Conservation (phyloP, 2,113 vertebrate species). For the Gallinago undulata region DNA sequence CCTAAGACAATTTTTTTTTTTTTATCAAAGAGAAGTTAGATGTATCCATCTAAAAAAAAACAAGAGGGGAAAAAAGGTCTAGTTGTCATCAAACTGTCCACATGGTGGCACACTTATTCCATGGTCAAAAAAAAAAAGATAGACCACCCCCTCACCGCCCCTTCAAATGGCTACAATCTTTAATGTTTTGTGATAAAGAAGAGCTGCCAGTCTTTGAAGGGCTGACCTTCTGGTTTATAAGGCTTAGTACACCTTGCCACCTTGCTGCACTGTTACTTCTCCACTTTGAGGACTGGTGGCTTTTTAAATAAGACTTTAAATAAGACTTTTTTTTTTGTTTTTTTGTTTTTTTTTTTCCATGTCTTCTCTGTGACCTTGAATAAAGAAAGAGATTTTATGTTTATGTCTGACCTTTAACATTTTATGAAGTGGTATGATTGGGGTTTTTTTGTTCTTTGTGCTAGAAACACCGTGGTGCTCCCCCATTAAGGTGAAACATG, state of each 20-base stretch:
- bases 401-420: not conserved
- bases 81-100: constrained; percentile 35
- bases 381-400: not conserved
- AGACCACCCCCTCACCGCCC: fast-evolving
- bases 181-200: not conserved
- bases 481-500: constrained; percentile 93
- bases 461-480: constrained; percentile 93
- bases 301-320: not conserved
- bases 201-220: not conserved
- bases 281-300: not conserved
- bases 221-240: not conserved
- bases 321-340: too few relatives aligned
- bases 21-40: not conserved
- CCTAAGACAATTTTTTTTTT: not conserved
- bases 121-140: not conserved
- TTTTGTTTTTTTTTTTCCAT: not conserved
- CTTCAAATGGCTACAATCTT: not conserved
- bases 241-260: not conserved
- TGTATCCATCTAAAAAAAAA: not conserved
- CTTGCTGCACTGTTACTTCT: not conserved
- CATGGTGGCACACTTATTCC: constrained; percentile 63
- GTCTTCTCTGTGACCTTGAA: not conserved
- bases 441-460: constrained; percentile 27
- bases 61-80: not conserved
- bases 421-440: not conserved